These are phyloP conservation scores for Iguana delicatissima DNA, from an alignment of 2,797 vertebrate genomes.

Conservation along the genomic window DNA sequence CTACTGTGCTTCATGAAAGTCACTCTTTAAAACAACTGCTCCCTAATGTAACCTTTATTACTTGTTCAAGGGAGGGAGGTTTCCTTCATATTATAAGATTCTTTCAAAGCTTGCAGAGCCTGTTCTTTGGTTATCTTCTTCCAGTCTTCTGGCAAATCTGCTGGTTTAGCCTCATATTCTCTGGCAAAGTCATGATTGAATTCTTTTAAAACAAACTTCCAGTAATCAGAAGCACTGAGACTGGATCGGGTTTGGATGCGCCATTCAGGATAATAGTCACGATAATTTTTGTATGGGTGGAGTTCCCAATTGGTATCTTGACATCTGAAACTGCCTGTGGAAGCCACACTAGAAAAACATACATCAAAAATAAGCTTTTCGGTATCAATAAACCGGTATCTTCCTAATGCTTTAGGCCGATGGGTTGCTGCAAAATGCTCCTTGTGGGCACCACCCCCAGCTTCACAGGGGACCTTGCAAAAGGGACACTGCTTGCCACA, in stretches of 20 bases:
- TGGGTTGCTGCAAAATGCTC: conserved; percentile 41
- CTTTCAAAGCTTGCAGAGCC: not conserved
- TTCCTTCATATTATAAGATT: not conserved
- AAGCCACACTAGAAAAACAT: not conserved
- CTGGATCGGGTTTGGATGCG: conserved; percentile 23
- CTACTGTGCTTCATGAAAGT: no score
- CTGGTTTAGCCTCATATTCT: not conserved
- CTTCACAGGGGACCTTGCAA: conserved; percentile 49
- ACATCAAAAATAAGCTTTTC: not conserved
- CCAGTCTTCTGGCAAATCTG: not conserved
- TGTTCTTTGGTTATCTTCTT: not conserved
- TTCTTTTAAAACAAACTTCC: conserved; percentile 41
- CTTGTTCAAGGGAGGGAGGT: not conserved
- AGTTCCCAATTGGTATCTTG: not conserved
- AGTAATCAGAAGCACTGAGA: conserved; percentile 30
- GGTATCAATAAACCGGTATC: not conserved
- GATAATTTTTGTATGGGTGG: conserved; percentile 29
- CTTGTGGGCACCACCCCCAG: conserved; percentile 28
- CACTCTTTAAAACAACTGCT: no score
- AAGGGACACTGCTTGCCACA: conserved; percentile 55
- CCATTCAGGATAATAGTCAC: conserved; percentile 22
- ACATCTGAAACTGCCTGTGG: not conserved
- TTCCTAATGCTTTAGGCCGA: conserved; percentile 19
- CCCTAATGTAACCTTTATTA: no score
- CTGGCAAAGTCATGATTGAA: conserved; percentile 4